phyloP scores from a whole-genome alignment of 2,113 vertebrate genomes.

The Cyrtonyx montezumae region DNA sequence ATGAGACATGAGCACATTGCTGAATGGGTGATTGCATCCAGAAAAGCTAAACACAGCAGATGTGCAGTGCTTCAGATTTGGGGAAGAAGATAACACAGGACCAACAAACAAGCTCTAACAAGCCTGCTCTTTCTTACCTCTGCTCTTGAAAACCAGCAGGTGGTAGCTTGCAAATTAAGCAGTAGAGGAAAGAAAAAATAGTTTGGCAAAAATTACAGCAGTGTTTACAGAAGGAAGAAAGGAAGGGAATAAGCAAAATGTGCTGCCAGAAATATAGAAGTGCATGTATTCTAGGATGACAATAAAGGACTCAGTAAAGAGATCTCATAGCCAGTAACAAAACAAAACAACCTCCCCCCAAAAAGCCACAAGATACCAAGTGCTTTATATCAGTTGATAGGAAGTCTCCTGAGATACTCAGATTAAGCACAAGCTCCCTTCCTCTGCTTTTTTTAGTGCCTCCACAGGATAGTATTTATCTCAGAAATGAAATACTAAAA shows the following conservation, averaged over 20 bases:
- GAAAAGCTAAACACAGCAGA: background rate
- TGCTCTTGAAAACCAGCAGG: background rate
- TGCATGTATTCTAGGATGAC: background rate
- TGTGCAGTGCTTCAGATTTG: background rate
- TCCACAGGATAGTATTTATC: background rate
- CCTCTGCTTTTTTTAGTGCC: background rate
- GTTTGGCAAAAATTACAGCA: conserved; percentile 32
- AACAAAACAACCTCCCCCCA: background rate
- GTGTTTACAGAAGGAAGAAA: conserved; percentile 25
- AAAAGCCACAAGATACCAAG: background rate
- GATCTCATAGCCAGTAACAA: background rate
- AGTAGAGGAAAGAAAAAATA: background rate
- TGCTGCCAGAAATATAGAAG: conserved; percentile 22
- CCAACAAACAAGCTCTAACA: background rate
- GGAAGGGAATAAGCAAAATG: background rate
- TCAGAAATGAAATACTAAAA: background rate
- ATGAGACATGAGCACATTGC: background rate
- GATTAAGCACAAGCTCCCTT: background rate
- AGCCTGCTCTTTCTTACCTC: conserved; percentile 40
- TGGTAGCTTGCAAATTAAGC: conserved; percentile 41
- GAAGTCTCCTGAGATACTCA: background rate
- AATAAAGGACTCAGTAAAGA: background rate
- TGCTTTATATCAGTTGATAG: background rate
- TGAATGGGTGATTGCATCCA: background rate
- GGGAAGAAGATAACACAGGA: background rate